Evolutionary conservation across 2,888 invertebrate genomes (phyloP).

Genomic region (Neocrepidodera transversa): DNA sequence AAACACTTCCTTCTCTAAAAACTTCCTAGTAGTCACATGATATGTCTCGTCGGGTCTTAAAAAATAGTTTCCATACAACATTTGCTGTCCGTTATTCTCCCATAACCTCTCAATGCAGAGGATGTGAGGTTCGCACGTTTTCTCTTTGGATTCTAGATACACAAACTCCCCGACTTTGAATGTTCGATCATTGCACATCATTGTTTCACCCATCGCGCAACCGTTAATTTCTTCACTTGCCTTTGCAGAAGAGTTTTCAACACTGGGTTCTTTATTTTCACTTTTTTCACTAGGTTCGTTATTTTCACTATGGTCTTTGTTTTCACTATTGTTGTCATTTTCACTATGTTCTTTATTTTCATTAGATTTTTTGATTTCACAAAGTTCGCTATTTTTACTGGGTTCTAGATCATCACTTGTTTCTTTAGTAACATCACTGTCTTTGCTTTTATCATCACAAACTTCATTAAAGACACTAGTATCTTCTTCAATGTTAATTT

Average conservation of each 20-base stretch:
- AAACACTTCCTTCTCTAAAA: conserved; percentile 95
- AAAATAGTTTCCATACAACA: conserved; percentile 92
- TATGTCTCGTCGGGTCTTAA: conserved; percentile 94
- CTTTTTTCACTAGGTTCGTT: conserved; percentile 9
- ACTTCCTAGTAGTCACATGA: conserved; percentile 93
- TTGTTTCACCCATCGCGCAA: conserved; percentile 62
- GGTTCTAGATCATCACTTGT: neutral
- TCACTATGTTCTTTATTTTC: neutral
- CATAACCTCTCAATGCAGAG: conserved; percentile 73
- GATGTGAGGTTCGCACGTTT: conserved; percentile 77
- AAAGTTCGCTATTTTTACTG: neutral
- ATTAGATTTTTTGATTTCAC: conserved; percentile 1
- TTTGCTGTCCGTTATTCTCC: conserved; percentile 82
- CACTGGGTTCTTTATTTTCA: neutral
- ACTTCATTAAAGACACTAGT: neutral
- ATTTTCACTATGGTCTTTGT: neutral
- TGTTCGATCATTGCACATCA: conserved; percentile 78
- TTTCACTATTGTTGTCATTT: neutral
- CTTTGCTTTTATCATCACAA: neutral
- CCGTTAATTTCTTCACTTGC: conserved; percentile 40
- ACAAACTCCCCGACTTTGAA: conserved; percentile 91
- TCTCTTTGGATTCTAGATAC: conserved; percentile 76
- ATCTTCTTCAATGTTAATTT: conserved; percentile 2
- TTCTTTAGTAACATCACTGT: neutral
- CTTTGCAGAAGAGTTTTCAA: neutral